Conservation (phyloP, 2,888 invertebrate species). For the Xylocampa areola region DNA sequence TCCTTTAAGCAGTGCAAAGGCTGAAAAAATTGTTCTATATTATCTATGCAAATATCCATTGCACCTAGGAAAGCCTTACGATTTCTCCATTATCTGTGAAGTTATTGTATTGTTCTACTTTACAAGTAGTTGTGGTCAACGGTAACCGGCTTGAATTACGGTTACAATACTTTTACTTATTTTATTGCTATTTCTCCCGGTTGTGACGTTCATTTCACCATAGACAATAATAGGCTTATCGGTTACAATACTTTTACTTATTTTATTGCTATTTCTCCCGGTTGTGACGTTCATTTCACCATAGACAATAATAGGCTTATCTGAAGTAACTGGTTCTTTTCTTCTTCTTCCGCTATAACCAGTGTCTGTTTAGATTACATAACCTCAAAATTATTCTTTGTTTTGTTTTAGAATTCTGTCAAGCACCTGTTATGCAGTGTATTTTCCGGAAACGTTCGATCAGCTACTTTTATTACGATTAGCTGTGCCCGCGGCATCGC, state of each 20-base stretch:
- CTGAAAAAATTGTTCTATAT: too few species aligned
- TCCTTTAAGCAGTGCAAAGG: too few species aligned
- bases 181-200: slow-evolving; percentile 11
- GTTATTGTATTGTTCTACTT: slow-evolving; percentile 32
- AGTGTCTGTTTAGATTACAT: too few species aligned
- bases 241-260: slow-evolving; percentile 40
- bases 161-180: slow-evolving; percentile 40
- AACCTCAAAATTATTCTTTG: too few species aligned
- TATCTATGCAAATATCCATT: slow-evolving; percentile 18
- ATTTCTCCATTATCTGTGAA: slow-evolving; percentile 24
- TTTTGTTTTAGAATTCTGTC: too few species aligned
- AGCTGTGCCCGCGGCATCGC: too few species aligned
- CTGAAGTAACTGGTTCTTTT: too few species aligned
- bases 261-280: slow-evolving; percentile 12
- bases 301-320: neutral
- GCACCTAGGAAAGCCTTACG: slow-evolving; percentile 27
- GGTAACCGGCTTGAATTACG: slow-evolving; percentile 33
- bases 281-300: slow-evolving; percentile 5
- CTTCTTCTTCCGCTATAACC: too few species aligned
- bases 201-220: slow-evolving; percentile 5
- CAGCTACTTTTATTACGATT: too few species aligned
- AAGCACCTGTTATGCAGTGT: too few species aligned
- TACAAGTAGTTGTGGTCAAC: slow-evolving; percentile 35
- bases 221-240: neutral
- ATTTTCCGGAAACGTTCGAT: too few species aligned